phyloP scores from a whole-genome alignment of 2,888 invertebrate species.

The Podotricha telesiphe region DNA sequence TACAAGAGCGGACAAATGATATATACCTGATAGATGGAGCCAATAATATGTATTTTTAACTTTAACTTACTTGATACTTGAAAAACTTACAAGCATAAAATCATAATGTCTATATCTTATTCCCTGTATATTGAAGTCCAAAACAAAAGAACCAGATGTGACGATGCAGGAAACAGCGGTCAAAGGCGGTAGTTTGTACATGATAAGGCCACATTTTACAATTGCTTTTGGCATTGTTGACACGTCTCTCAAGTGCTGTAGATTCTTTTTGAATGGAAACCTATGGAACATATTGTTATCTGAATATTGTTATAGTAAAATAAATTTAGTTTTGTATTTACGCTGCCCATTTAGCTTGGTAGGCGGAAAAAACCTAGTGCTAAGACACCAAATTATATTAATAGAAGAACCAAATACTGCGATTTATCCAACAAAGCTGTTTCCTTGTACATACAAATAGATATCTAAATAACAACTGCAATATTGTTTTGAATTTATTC shows the following conservation, averaged over 20 bases:
- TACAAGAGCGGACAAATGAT: too few species aligned
- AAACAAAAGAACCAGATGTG: conserved; percentile 74
- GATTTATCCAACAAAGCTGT: too few species aligned
- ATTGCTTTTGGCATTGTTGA: conserved; percentile 72
- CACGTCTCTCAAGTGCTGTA: conserved; percentile 72
- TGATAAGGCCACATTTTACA: conserved; percentile 74
- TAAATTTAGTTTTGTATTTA: too few species aligned
- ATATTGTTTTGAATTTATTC: background rate
- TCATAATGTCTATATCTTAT: conserved; percentile 73
- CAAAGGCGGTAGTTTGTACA: conserved; percentile 76
- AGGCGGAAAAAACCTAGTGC: background rate
- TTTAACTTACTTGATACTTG: background rate
- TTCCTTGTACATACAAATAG: too few species aligned
- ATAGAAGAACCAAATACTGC: background rate
- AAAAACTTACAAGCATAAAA: conserved; percentile 63
- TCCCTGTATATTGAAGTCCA: conserved; percentile 78
- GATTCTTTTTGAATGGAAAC: conserved; percentile 74
- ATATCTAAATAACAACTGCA: background rate
- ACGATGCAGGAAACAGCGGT: conserved; percentile 75
- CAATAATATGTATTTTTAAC: too few species aligned
- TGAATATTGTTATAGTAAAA: too few species aligned
- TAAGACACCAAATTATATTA: too few species aligned
- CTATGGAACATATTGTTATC: conserved; percentile 48
- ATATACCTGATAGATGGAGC: too few species aligned
- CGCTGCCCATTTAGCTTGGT: too few species aligned